Percentiles rank a stretch among this genome's conserved stretches.
phyloP scores from a whole-genome alignment of 2,797 vertebrate species.

The Gymnocypris eckloni region DNA sequence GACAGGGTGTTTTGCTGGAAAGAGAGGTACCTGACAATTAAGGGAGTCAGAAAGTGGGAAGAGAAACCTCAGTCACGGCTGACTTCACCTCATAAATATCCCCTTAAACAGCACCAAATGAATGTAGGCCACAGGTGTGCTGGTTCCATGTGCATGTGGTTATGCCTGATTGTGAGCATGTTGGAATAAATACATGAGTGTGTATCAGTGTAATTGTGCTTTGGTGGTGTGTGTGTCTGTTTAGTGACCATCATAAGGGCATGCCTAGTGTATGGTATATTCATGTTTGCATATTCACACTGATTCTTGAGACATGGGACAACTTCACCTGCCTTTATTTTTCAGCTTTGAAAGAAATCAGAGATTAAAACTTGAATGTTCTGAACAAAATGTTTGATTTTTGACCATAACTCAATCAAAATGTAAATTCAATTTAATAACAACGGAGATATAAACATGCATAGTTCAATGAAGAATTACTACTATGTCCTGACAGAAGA shows the following conservation, averaged over 20 bases:
- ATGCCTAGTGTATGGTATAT: background rate
- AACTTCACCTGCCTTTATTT: background rate
- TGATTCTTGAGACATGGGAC: constrained; percentile 6
- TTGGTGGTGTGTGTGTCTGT: background rate
- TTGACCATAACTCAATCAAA: background rate
- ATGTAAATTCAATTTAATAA: background rate
- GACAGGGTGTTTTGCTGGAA: constrained; percentile 44
- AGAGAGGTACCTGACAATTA: constrained; percentile 59
- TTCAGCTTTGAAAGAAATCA: background rate
- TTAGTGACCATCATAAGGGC: constrained; percentile 3
- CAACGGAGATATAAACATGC: background rate
- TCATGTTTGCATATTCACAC: background rate
- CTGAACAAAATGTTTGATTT: background rate
- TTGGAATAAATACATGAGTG: background rate
- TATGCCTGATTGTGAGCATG: constrained; percentile 15
- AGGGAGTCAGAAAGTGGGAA: constrained; percentile 56
- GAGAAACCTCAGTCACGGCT: constrained; percentile 63
- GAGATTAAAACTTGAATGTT: background rate
- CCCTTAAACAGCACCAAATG: constrained; percentile 61
- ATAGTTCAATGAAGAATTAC: background rate
- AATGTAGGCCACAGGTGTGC: constrained; percentile 58
- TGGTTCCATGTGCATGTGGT: constrained; percentile 37
- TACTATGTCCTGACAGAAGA: background rate
- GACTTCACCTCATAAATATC: constrained; percentile 64
- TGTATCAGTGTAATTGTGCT: background rate